Percentiles rank a stretch among this genome's conserved stretches.
These are phyloP conservation scores for Phaenicophaeus curvirostris DNA, from an alignment of 2,797 vertebrate species.

Conservation along the genomic window DNA sequence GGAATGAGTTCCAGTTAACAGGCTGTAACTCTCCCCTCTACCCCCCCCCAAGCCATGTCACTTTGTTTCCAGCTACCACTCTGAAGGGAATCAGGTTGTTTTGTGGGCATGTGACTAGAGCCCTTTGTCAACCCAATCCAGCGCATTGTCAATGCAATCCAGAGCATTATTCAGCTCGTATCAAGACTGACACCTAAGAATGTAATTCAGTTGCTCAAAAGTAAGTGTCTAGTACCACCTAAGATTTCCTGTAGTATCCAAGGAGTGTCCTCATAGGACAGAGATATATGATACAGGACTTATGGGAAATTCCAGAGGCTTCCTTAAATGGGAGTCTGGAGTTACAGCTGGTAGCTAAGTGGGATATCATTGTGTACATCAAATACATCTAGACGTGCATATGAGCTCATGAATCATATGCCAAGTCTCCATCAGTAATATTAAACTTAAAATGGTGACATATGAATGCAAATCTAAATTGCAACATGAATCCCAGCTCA, in stretches of 20 bases:
- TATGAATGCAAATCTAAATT: not conserved
- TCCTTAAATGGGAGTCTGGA: not conserved
- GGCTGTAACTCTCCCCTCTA: not conserved
- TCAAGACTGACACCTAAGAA: not conserved
- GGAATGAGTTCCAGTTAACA: rapidly evolving
- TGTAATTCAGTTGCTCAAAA: not conserved
- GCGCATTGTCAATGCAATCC: not conserved
- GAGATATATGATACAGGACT: not conserved
- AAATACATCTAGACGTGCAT: not conserved
- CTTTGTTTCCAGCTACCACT: not conserved
- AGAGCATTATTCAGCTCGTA: not conserved
- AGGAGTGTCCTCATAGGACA: not conserved
- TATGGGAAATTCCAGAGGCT: not conserved
- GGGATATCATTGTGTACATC: not conserved
- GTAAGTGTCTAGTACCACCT: not conserved
- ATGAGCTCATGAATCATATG: not conserved
- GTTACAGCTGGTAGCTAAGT: not conserved
- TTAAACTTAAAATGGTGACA: not conserved
- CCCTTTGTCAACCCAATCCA: not conserved
- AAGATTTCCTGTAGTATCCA: not conserved
- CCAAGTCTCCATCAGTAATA: not conserved
- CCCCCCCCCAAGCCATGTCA: no score
- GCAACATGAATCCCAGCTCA: not conserved
- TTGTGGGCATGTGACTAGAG: not conserved
- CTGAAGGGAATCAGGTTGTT: not conserved